Evolutionary conservation across 2,113 vertebrate species (phyloP).

Genomic region (Rhynchomys soricoides): DNA sequence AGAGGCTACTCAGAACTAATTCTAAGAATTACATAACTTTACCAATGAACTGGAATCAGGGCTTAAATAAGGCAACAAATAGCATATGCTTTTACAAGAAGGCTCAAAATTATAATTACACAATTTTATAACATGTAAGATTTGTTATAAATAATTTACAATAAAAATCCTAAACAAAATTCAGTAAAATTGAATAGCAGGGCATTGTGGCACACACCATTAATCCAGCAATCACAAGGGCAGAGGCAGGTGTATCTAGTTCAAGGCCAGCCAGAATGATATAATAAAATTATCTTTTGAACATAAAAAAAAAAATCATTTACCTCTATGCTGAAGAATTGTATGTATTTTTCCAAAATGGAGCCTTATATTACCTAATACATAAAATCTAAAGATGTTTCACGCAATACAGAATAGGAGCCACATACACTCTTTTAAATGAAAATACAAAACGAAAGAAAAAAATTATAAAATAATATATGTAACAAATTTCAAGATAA

Average conservation of each 20-base stretch:
- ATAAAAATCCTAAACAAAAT: neutral
- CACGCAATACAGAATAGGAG: neutral
- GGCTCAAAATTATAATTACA: neutral
- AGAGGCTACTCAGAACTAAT: constrained; percentile 5
- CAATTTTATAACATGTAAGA: neutral
- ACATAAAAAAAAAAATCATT: neutral
- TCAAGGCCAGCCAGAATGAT: neutral
- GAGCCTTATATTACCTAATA: neutral
- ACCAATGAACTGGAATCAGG: neutral
- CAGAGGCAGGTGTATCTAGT: neutral
- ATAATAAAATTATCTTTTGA: constrained; percentile 25
- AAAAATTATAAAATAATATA: constrained; percentile 13
- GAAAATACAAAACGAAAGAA: neutral
- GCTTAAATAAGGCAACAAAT: neutral
- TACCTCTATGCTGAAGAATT: neutral
- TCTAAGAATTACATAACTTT: constrained; percentile 6
- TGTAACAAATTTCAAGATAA: neutral
- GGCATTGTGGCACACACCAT: neutral
- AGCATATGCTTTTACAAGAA: neutral
- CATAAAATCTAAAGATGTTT: neutral
- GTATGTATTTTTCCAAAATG: neutral
- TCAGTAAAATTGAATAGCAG: neutral
- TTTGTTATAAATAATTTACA: neutral
- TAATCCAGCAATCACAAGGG: neutral
- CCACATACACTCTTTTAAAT: neutral